A percentile compares a stretch with the other conserved stretches of the same genome.
Conservation (phyloP, 92 coral and sea anemone genomes). For the Siderastrea radians region DNA sequence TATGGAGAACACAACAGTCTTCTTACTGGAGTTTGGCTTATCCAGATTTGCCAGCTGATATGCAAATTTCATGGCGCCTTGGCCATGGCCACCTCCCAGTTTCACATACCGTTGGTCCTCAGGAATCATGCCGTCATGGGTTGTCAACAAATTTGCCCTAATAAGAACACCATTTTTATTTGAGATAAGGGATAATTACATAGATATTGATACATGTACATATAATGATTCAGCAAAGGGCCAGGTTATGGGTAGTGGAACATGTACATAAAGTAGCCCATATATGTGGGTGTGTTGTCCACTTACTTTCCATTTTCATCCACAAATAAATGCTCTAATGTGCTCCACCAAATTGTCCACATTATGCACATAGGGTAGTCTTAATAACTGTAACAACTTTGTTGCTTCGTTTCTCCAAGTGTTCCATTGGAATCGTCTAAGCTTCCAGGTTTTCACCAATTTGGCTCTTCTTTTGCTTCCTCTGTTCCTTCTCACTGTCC, state of each 20-base stretch:
- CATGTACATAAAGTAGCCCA: not conserved
- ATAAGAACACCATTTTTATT: not conserved
- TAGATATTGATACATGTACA: not conserved
- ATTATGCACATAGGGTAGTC: slow-evolving; percentile 29
- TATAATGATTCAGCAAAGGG: too few relatives aligned
- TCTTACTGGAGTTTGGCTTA: slow-evolving; percentile 48
- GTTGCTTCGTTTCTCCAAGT: slow-evolving; percentile 3
- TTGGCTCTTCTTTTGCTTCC: slow-evolving; percentile 21
- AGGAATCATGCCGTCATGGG: slow-evolving; percentile 40
- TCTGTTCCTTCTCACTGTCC: slow-evolving; percentile 19
- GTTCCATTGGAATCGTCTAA: slow-evolving; percentile 20
- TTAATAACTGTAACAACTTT: slow-evolving; percentile 14
- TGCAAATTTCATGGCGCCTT: not conserved
- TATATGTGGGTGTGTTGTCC: not conserved
- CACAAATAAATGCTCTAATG: not conserved
- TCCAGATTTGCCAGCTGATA: slow-evolving; percentile 45
- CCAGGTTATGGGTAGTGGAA: too few relatives aligned
- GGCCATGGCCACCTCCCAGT: slow-evolving; percentile 56
- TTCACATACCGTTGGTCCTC: slow-evolving; percentile 36
- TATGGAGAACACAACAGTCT: slow-evolving; percentile 39
- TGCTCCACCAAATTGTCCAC: slow-evolving; percentile 19
- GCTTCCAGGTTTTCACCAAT: slow-evolving; percentile 25
- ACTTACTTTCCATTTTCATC: slow-evolving; percentile 23
- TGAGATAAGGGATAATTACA: not conserved
- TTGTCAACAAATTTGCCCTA: slow-evolving; percentile 18